A percentile compares a stretch with the other conserved stretches of the same genome.
Conservation (phyloP, 2,797 vertebrate genomes). For the Anas capensis region DNA sequence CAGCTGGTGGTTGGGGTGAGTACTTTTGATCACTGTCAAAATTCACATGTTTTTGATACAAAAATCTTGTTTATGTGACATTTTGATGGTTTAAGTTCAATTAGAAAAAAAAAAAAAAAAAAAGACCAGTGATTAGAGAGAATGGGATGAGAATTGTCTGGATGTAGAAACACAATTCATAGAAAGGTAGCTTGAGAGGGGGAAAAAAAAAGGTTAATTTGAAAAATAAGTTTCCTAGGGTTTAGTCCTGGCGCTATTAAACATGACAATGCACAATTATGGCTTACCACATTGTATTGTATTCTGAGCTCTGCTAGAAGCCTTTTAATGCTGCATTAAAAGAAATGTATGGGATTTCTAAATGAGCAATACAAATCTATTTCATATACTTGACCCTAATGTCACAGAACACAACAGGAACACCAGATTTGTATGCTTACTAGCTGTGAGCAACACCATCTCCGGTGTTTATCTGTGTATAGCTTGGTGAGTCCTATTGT, state of each 20-base stretch:
- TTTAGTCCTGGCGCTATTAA: conserved; percentile 10
- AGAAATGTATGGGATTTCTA: neutral
- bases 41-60: neutral
- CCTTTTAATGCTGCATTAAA: conserved; percentile 10
- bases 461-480: neutral
- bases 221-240: conserved; percentile 8
- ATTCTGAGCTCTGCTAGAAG: neutral
- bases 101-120: too few species aligned
- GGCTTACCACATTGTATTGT: conserved; percentile 17
- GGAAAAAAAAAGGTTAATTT: neutral
- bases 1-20: neutral
- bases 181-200: neutral
- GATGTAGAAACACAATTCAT: neutral
- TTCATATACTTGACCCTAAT: conserved; percentile 26
- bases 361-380: conserved; percentile 8
- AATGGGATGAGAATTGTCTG: neutral
- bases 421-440: neutral
- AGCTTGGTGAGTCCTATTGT: neutral
- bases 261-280: neutral
- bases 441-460: neutral
- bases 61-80: neutral
- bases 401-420: neutral
- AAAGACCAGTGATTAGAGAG: neutral
- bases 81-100: neutral
- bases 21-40: neutral